phyloP scores from a whole-genome alignment of 1,140 invertebrate species.

The Drosophila takahashii region DNA sequence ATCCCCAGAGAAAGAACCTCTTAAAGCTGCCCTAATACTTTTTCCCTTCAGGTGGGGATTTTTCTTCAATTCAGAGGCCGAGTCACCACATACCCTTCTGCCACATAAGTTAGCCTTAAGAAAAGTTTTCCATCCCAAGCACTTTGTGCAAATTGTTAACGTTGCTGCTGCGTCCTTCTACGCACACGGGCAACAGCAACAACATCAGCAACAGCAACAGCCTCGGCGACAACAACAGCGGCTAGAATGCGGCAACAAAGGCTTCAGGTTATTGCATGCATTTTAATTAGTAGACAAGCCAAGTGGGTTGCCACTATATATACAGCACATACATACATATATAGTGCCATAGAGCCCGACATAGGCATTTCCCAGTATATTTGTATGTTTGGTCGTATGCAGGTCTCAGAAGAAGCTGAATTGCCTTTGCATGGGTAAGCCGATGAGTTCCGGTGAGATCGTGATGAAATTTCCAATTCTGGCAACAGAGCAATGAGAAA shows the following conservation, averaged over 20 bases:
- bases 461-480: background rate
- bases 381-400: slow-evolving; percentile 18
- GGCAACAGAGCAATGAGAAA: background rate
- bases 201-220: slow-evolving; percentile 44
- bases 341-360: slow-evolving; percentile 9
- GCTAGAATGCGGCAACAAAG: slow-evolving; percentile 77
- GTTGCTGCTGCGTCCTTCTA: slow-evolving; percentile 69
- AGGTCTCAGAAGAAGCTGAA: slow-evolving; percentile 49
- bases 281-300: slow-evolving; percentile 83
- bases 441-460: slow-evolving; percentile 18
- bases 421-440: slow-evolving; percentile 27
- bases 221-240: slow-evolving; percentile 49
- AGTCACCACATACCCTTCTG: background rate
- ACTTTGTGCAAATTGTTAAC: slow-evolving; percentile 79
- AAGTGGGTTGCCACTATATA: slow-evolving; percentile 70
- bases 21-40: slow-evolving; percentile 17
- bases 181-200: slow-evolving; percentile 52
- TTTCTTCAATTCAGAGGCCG: background rate
- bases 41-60: slow-evolving; percentile 17
- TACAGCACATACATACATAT: background rate
- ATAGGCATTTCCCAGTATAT: background rate
- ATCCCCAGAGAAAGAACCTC: background rate
- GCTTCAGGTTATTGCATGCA: slow-evolving; percentile 83
- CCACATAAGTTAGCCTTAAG: slow-evolving; percentile 26
- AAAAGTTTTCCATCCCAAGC: slow-evolving; percentile 54